Conservation (phyloP, 2,888 invertebrate species). For the Eilema sororculum region DNA sequence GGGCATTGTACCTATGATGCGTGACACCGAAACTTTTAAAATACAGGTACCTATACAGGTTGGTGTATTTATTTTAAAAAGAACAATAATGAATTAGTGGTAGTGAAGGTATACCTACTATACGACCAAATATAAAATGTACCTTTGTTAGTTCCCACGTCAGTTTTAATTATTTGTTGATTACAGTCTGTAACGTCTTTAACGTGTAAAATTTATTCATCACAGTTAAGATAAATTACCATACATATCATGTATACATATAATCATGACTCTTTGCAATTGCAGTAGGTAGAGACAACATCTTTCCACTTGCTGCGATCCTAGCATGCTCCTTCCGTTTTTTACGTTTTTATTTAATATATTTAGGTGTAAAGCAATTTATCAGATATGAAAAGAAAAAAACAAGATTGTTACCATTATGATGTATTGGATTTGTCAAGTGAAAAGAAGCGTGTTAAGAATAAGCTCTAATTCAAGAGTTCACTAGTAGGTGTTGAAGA, state of each 20-base stretch:
- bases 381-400: too few species aligned
- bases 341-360: too few species aligned
- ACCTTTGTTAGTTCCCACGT: not conserved
- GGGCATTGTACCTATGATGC: not conserved
- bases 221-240: not conserved
- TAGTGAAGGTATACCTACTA: not conserved
- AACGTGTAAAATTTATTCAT: not conserved
- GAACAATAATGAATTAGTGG: not conserved
- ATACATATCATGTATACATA: not conserved
- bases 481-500: too few species aligned
- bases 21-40: not conserved
- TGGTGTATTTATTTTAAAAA: not conserved
- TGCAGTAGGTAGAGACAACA: not conserved
- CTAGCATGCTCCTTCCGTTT: not conserved
- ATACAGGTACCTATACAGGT: too few species aligned
- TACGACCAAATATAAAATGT: not conserved
- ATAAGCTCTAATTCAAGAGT: too few species aligned
- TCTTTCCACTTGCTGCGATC: not conserved
- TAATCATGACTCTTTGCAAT: not conserved
- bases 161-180: slow-evolving; percentile 1
- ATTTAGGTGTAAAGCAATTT: too few species aligned
- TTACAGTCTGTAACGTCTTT: not conserved
- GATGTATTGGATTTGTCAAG: too few species aligned
- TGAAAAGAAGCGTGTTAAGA: too few species aligned
- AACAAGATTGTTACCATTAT: too few species aligned